These are phyloP conservation scores for Lucinisca nassula DNA, from an alignment of 2,888 invertebrate genomes.

Conservation along the genomic window DNA sequence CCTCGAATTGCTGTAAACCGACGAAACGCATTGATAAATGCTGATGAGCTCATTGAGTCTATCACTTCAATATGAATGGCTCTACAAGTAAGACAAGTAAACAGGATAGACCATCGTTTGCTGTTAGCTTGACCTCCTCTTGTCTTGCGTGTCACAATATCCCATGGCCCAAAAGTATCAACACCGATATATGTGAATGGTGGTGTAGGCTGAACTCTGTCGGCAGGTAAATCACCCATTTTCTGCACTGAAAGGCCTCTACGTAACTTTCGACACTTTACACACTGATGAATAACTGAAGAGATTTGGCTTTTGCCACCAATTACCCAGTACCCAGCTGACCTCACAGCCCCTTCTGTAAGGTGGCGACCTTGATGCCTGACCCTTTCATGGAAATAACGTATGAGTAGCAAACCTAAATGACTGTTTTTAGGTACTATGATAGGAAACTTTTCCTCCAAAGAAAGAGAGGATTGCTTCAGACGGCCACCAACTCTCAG, in stretches of 20 bases:
- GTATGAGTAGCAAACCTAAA: conserved; percentile 39
- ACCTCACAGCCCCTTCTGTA: conserved; percentile 65
- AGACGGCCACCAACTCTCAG: conserved; percentile 57
- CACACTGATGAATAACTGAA: conserved; percentile 45
- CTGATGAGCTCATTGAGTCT: conserved; percentile 46
- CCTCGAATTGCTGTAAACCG: conserved; percentile 49
- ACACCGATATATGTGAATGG: conserved; percentile 60
- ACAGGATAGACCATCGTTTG: conserved; percentile 62
- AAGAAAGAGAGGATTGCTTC: not conserved
- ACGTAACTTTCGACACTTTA: conserved; percentile 47
- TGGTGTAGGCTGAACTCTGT: conserved; percentile 49
- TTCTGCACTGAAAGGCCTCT: conserved; percentile 32
- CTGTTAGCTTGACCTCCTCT: conserved; percentile 45
- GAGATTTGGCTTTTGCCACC: conserved; percentile 45
- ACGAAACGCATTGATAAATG: conserved; percentile 56
- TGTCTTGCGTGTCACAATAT: conserved; percentile 43
- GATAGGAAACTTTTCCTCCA: conserved; percentile 30
- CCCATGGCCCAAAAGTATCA: conserved; percentile 66
- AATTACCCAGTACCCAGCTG: conserved; percentile 61
- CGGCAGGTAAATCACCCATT: conserved; percentile 61
- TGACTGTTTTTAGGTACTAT: conserved; percentile 45
- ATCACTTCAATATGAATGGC: conserved; percentile 67
- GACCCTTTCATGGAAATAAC: conserved; percentile 48
- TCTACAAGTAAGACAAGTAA: conserved; percentile 54
- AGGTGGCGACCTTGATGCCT: conserved; percentile 66